Evolutionary conservation across 2,888 invertebrate genomes (phyloP), one percentile per base, ranked within the genome.

Genomic region (Tiliacea citrago): DNA sequence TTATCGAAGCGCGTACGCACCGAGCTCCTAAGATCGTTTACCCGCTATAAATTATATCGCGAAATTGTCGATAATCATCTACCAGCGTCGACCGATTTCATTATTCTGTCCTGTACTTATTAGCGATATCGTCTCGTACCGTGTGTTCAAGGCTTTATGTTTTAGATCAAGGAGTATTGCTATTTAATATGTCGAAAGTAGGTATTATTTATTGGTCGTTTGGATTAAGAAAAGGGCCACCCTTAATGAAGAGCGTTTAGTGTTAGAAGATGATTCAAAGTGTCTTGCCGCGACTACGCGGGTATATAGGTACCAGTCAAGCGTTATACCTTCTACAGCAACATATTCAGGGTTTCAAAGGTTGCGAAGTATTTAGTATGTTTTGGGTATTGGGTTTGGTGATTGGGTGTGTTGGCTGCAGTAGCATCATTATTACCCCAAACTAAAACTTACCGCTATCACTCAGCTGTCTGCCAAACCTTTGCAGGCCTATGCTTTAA

Each of bases 21-120:
- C 88, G 85, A 84, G 90, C 89, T 86, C 89, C 85, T 87, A 88
- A 90, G 88, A 91, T 88, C 91, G 90, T 91, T 92, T 90, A 89
- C 91, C 90, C 81, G 91, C 91, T 82, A 92, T 95, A 95, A 95
- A 93, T 94, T 93, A 91, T 90, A 88, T 88, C 88, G 92, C 90
- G 86, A 93, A 93, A 94, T 93, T 93, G 91, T 89, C 92, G 93
- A 94, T 94, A 95, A 95, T 95, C 93, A 94, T 93, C 93, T 89
- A 88, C 89, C 88, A 84, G 86, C 83, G 88, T 91, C 75, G 74
- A 79, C 68, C 83, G 83, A 92, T 94, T 94, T 93, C 94, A 94
- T 94, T 95, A 94, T 90, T 84, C 86, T 87, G 77, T 85, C 83
- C 84, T 86, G 89, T 90, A 89, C 91, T 92, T 94, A 92, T 92